Evolutionary conservation across 2,797 vertebrate species (phyloP).

Genomic region (Onychomys arenicola): DNA sequence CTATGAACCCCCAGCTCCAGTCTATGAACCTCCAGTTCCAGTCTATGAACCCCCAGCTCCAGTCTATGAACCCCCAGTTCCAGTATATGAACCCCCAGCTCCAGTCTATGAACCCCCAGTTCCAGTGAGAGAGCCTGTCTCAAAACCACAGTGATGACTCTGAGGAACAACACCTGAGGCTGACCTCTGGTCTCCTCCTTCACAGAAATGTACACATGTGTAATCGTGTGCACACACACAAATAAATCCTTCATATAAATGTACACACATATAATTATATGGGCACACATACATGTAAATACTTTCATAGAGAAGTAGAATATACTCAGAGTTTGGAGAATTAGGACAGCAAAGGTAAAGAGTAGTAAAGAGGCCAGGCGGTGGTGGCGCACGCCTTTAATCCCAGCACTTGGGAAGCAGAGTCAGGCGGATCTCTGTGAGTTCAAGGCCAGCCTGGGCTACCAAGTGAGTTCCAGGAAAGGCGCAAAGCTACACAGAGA

Average conservation of each 20-base stretch:
- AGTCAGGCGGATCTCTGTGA: no score
- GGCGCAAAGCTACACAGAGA: no score
- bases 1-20: background rate
- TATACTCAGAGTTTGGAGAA: conserved; percentile 2
- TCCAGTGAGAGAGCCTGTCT: background rate
- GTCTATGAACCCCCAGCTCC: no score
- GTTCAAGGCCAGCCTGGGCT: no score
- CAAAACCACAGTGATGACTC: background rate
- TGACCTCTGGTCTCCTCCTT: background rate
- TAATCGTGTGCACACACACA: background rate
- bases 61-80: no score
- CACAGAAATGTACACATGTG: background rate
- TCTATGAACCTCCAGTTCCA: no score
- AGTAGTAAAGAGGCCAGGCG: background rate
- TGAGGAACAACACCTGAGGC: background rate
- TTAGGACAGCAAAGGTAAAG: background rate
- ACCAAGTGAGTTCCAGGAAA: no score
- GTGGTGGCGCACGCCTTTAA: no score
- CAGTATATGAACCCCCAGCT: background rate
- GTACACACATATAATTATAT: background rate
- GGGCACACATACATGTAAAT: background rate
- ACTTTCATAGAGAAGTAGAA: background rate
- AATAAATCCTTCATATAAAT: background rate
- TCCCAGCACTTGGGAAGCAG: no score
- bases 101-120: background rate